These are phyloP conservation scores for Lynx canadensis DNA, from an alignment of 2,113 vertebrate genomes.

Conservation along the genomic window DNA sequence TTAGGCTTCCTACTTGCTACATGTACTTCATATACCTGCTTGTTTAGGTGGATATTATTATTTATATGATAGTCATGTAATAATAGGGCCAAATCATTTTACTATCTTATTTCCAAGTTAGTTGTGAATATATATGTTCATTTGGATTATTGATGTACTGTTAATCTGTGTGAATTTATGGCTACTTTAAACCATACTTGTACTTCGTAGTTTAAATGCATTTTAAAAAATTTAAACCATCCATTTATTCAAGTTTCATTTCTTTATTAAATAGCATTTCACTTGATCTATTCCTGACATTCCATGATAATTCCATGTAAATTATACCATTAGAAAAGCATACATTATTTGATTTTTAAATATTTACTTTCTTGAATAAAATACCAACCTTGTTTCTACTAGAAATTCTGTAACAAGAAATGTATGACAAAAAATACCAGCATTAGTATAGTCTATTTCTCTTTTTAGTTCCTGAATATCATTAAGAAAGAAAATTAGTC, in stretches of 20 bases:
- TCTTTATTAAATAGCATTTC: neutral
- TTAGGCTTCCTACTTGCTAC: neutral
- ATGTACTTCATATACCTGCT: neutral
- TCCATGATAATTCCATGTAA: neutral
- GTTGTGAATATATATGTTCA: neutral
- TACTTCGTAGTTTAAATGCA: neutral
- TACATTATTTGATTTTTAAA: neutral
- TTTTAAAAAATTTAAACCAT: neutral
- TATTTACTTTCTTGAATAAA: neutral
- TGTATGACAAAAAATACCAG: neutral
- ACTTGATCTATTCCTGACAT: neutral
- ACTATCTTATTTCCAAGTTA: neutral
- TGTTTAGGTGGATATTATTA: neutral
- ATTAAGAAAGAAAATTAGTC: slow-evolving; percentile 56
- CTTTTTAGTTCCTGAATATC: neutral
- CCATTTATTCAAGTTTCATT: neutral
- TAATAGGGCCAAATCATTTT: neutral
- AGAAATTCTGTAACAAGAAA: neutral
- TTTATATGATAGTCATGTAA: neutral
- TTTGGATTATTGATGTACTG: neutral
- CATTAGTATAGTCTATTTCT: neutral
- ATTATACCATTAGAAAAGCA: neutral
- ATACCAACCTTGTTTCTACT: neutral
- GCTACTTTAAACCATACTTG: neutral
- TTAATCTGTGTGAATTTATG: neutral